These are phyloP conservation scores for Nezara viridula DNA, from an alignment of 2,888 invertebrate species.

Conservation along the genomic window DNA sequence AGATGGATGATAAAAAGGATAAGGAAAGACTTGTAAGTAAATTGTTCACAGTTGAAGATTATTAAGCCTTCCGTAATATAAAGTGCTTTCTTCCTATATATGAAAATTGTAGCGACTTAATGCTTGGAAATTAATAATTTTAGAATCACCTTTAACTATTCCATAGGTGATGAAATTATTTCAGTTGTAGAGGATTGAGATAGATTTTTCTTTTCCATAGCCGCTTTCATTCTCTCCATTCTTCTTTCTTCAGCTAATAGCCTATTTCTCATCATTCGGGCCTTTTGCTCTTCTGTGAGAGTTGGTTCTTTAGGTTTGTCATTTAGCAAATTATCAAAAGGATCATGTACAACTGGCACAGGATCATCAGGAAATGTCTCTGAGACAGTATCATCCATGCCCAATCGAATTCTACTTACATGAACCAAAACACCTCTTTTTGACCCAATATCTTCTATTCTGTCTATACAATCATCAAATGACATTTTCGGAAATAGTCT, in stretches of 20 bases:
- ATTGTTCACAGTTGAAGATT: not conserved
- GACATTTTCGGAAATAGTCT: constrained; percentile 89
- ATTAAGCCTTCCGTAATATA: not conserved
- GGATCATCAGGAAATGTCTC: constrained; percentile 69
- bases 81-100: not conserved
- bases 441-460: constrained; percentile 84
- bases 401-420: constrained; percentile 73
- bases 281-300: constrained; percentile 76
- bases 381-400: constrained; percentile 70
- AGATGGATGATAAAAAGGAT: not conserved
- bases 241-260: constrained; percentile 76
- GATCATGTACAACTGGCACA: constrained; percentile 63
- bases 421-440: constrained; percentile 73
- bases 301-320: constrained; percentile 35
- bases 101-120: not conserved
- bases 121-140: not conserved
- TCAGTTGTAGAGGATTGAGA: not conserved
- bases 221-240: constrained; percentile 71
- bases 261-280: constrained; percentile 79
- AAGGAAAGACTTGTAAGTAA: not conserved
- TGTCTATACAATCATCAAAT: constrained; percentile 88
- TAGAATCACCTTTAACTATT: not conserved
- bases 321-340: constrained; percentile 64
- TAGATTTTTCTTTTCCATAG: not conserved
- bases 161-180: not conserved